Conservation (phyloP, 2,113 vertebrate genomes). For the Polyodon spathula region DNA sequence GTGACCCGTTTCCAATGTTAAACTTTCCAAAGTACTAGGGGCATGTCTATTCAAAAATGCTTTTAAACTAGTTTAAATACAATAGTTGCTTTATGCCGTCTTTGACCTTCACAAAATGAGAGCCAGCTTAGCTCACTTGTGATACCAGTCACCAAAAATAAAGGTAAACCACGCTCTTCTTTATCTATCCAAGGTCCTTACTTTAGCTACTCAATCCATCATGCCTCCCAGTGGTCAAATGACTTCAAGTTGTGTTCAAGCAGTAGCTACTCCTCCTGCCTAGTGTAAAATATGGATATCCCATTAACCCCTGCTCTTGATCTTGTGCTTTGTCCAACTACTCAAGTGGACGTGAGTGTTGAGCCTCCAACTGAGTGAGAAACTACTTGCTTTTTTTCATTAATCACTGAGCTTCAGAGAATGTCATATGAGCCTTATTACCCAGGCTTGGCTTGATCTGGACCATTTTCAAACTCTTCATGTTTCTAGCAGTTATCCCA, state of each 20-base stretch:
- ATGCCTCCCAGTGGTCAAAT: conserved; percentile 5
- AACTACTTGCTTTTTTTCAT: conserved; percentile 8
- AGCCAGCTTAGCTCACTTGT: neutral
- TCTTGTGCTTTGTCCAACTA: conserved; percentile 13
- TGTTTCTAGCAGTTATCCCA: too few species aligned
- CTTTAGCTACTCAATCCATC: conserved; percentile 8
- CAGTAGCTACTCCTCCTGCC: conserved; percentile 2
- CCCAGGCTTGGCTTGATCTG: too few species aligned
- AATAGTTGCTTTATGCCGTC: too few species aligned
- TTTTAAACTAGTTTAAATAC: too few species aligned
- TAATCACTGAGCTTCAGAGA: conserved; percentile 7
- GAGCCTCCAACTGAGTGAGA: neutral
- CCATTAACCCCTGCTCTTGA: conserved; percentile 17
- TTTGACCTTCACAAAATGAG: too few species aligned
- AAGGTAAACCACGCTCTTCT: conserved; percentile 6
- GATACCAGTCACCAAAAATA: neutral
- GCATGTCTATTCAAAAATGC: neutral
- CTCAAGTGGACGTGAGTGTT: neutral
- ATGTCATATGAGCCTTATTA: neutral
- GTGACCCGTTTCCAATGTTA: too few species aligned
- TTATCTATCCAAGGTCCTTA: conserved; percentile 8
- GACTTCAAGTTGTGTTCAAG: conserved; percentile 14
- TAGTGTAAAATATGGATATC: conserved; percentile 12
- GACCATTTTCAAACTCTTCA: too few species aligned
- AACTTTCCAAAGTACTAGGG: too few species aligned